phyloP scores from a whole-genome alignment of 2,113 vertebrate species.

The Festucalex cinctus region DNA sequence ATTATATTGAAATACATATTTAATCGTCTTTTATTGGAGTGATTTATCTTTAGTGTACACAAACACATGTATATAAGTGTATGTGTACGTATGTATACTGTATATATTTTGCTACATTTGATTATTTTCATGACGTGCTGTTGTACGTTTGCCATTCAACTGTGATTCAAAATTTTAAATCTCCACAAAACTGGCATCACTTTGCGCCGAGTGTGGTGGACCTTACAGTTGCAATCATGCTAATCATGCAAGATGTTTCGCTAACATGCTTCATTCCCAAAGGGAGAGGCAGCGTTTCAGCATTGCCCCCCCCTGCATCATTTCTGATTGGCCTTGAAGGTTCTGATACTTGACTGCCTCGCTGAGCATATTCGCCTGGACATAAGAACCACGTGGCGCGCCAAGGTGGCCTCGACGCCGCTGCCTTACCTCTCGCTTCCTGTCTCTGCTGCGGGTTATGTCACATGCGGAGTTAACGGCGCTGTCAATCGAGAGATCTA shows the following conservation, averaged over 20 bases:
- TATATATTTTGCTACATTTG: no score
- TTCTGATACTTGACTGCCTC: slow-evolving; percentile 63
- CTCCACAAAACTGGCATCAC: no score
- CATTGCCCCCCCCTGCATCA: slow-evolving; percentile 61
- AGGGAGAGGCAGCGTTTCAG: slow-evolving; percentile 61
- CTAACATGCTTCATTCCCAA: slow-evolving; percentile 52
- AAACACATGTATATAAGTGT: no score
- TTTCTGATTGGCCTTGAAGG: slow-evolving; percentile 67
- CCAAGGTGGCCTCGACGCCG: slow-evolving; percentile 1
- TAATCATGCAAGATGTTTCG: slow-evolving; percentile 42
- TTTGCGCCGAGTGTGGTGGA: no score
- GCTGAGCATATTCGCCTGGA: slow-evolving; percentile 43
- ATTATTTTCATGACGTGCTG: no score
- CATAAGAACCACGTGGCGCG: slow-evolving; percentile 36
- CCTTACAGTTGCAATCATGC: slow-evolving; percentile 28
- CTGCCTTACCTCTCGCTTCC: slow-evolving; percentile 12
- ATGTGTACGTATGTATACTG: no score
- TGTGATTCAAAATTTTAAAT: no score
- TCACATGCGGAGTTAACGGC: slow-evolving; percentile 65
- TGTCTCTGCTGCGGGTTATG: slow-evolving; percentile 51
- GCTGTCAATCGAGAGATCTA: slow-evolving; percentile 75
- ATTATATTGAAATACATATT: no score
- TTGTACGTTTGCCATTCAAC: no score
- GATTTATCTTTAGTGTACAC: no score
- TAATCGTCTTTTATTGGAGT: no score